phyloP scores from a whole-genome alignment of 1,140 invertebrate genomes.

The Geopemphigus sp. region DNA sequence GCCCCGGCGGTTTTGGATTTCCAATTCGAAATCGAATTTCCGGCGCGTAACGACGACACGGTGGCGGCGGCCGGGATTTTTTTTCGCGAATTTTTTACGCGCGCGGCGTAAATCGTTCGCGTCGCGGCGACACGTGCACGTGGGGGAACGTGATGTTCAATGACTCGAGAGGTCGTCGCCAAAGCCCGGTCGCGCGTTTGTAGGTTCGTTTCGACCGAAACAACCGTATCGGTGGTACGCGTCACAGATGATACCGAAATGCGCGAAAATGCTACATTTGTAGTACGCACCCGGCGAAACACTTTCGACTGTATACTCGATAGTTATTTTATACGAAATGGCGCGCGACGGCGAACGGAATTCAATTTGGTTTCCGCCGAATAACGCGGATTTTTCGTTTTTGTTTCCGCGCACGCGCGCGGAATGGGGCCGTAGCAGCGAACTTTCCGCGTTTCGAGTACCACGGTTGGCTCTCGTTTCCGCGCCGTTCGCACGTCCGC shows the following conservation, averaged over 20 bases:
- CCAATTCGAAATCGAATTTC: constrained; percentile 46
- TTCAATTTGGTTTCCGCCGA: background rate
- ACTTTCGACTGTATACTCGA: background rate
- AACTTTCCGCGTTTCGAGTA: no score
- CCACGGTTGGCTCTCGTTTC: no score
- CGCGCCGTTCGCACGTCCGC: no score
- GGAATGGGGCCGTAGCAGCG: no score
- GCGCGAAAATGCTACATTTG: no score
- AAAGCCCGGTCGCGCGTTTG: background rate
- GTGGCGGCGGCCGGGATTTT: background rate
- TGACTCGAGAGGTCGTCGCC: background rate
- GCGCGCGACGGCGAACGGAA: background rate
- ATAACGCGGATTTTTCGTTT: no score
- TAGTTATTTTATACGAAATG: background rate
- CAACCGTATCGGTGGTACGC: background rate
- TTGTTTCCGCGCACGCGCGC: no score
- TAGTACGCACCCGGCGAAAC: no score
- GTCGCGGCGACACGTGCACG: background rate
- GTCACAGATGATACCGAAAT: background rate
- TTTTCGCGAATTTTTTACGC: background rate
- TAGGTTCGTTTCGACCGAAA: background rate
- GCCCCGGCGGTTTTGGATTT: constrained; percentile 32
- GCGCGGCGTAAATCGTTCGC: background rate
- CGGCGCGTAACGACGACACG: background rate
- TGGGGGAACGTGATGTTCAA: background rate